Evolutionary conservation across 1,140 invertebrate species (phyloP), one percentile per base, ranked within the genome.

Genomic region (Micrasema longulum): DNA sequence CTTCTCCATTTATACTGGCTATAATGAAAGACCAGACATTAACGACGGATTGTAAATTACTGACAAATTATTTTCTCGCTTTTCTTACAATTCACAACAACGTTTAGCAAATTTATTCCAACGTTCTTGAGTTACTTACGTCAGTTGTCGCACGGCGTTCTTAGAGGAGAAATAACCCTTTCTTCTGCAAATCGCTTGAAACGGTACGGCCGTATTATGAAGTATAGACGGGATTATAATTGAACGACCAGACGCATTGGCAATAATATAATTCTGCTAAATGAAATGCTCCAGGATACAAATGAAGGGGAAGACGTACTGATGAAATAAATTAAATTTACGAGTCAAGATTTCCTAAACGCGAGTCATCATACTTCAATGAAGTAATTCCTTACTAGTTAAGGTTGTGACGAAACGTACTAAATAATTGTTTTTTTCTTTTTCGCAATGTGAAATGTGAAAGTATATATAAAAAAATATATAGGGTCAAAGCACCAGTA

Each of bases 91-190:
- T 45, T 41, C 66, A 65, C 72, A 75, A 69, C 69, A 68, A 63
- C 69, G 66, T 75, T 75, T 75, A 75, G 69, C 66, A 69, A 71
- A 75, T 72, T 20, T 41, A 14, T 57, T 2, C 45, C 14, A 9
- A 68, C 26, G 10, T 11, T 20, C 62, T 31, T 2, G 26, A 31
- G 26, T 31, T 64, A 4, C 26, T 41, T 60, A 60, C 45, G 47
- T 65, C 69, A 31, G 48, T 38, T 12, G 65, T 9, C 9, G 23
- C 5, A 18, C 11, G 38, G 41, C 5, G 36, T 22, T 22, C 9
- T 62, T 36, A 1, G n/a, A n/a, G 1, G 35, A n/a, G 2, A 47
- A 63, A 63, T n/a, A n/a, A n/a, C n/a, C n/a, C n/a, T n/a, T n/a
- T n/a, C n/a, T n/a, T 26, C 26, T 22, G 60, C 7, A 63, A 63